Evolutionary conservation across 2,113 vertebrate species (phyloP), one percentile per base, ranked within the genome.

Genomic region (Pterophyllum scalare): DNA sequence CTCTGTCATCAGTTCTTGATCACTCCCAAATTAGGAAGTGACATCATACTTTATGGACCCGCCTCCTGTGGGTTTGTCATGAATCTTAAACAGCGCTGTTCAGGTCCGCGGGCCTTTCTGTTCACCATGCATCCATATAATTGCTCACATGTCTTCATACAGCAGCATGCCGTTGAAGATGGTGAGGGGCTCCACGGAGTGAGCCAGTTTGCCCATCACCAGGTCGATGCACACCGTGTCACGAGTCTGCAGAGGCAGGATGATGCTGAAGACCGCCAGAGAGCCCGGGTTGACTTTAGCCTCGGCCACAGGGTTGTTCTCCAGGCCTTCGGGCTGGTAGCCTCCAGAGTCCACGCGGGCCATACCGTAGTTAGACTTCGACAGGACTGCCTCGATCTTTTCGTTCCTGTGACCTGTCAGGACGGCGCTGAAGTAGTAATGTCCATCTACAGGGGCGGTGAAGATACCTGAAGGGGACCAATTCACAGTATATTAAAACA

Each of bases 211-310:
- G 35, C 98, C 98, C n/a, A 95, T 97, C 46, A 99, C 98, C 90
- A 99, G 95, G 89, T 99, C 98, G 7, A 99, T 94, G 40, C 97
- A 99, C 38, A 99, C 97, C 0, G 97, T 97, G 91, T 99, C 98
- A 2, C 94, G 92, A 0, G 91, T 88, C 77, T 95, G 95, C 88
- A 99, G 95, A 0, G 96, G 97, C 76, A 99, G 94, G 85, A 99
- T 95, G 56, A 99, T 96, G 93, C 95, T 98, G 94, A 99, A 99
- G 43, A 99, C 95, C 0, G 97, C 98, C 7, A 99, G 92, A 0
- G 98, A 95, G 0, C 97, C 97, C 0, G 97, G 95, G 14, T 93
- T 95, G 35, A 95, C 95, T 78, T 96, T 97, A 24, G 93, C 93
- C 15, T 98, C 97, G 0, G 95, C 97, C 89, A 97, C 95, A 0